Conservation (phyloP, 2,888 invertebrate genomes). For the Nemurella pictetii region DNA sequence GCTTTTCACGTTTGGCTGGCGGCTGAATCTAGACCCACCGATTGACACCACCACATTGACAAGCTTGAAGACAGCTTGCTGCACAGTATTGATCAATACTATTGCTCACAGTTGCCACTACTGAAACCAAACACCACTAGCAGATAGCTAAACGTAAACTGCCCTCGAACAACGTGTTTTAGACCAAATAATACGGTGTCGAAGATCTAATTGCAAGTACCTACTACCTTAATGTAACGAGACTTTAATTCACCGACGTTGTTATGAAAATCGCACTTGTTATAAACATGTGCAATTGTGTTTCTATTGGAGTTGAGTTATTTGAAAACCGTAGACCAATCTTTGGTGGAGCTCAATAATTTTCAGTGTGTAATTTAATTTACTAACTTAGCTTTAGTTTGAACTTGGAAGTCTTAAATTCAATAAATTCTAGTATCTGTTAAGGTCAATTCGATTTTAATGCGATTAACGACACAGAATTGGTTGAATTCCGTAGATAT, state of each 20-base stretch:
- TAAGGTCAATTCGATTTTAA: too few species aligned
- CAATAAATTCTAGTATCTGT: too few species aligned
- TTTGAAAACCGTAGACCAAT: neutral
- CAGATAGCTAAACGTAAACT: neutral
- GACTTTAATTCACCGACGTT: neutral
- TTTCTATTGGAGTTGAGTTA: neutral
- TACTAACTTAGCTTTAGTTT: too few species aligned
- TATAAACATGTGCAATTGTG: neutral
- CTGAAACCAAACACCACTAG: neutral
- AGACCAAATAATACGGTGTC: neutral
- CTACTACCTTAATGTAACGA: too few species aligned
- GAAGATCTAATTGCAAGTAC: too few species aligned
- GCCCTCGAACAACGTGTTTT: neutral
- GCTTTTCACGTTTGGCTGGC: slow-evolving; percentile 9
- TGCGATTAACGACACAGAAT: too few species aligned
- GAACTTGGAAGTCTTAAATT: too few species aligned
- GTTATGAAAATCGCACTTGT: neutral
- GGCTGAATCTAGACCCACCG: neutral
- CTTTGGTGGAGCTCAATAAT: neutral
- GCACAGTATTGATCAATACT: neutral
- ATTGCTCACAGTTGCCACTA: neutral
- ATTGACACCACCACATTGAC: neutral
- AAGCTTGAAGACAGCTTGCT: neutral
- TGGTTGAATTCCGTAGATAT: too few species aligned
- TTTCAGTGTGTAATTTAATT: too few species aligned